A percentile compares a stretch with the other conserved stretches of the same genome.
These are phyloP conservation scores for Poecilus cupreus DNA, from an alignment of 2,888 invertebrate genomes.

Conservation along the genomic window DNA sequence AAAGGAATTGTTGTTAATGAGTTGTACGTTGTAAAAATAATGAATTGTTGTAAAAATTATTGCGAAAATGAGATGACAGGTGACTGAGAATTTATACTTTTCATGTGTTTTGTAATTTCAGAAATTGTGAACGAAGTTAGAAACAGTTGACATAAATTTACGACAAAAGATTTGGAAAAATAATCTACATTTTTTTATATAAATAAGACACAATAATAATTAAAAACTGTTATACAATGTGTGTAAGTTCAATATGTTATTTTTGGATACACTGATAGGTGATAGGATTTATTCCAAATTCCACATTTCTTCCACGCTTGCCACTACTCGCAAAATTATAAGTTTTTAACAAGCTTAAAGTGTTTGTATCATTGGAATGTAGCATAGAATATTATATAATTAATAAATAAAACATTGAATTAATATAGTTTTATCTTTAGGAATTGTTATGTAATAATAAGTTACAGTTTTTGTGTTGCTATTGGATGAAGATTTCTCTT, in stretches of 20 bases:
- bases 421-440: too few species aligned
- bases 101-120: background rate
- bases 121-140: background rate
- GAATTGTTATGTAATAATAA: background rate
- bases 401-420: too few species aligned
- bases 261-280: slow-evolving; percentile 40
- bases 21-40: too few species aligned
- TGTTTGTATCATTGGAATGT: too few species aligned
- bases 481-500: too few species aligned
- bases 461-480: too few species aligned
- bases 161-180: too few species aligned
- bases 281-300: slow-evolving; percentile 50
- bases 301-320: background rate
- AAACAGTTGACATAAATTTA: background rate
- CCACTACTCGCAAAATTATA: background rate
- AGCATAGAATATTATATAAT: too few species aligned
- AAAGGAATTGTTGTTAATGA: too few species aligned
- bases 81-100: background rate
- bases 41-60: background rate
- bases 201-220: background rate
- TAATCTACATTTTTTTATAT: background rate
- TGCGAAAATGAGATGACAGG: background rate
- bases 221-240: slow-evolving; percentile 42
- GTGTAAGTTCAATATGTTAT: slow-evolving; percentile 25
- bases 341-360: background rate